A percentile compares a stretch with the other conserved stretches of the same genome.
These are phyloP conservation scores for Samia ricini DNA, from an alignment of 1,140 invertebrate genomes.

Conservation along the genomic window DNA sequence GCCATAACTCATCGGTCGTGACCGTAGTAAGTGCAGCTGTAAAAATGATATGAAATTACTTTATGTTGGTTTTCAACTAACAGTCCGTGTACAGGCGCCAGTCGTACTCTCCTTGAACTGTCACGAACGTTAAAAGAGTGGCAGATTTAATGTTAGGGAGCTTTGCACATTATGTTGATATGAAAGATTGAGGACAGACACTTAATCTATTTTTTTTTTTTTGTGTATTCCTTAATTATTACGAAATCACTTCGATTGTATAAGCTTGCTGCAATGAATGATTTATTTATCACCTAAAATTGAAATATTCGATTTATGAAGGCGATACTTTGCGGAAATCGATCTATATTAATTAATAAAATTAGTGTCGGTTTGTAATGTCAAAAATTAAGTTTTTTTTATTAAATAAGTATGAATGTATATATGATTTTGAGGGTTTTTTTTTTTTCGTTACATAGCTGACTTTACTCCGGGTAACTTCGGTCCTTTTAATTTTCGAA, in stretches of 20 bases:
- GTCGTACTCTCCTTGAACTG: slow-evolving; percentile 58
- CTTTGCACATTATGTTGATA: neutral
- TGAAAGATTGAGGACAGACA: slow-evolving; percentile 1
- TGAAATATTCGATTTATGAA: too few species aligned
- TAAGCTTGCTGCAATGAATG: too few species aligned
- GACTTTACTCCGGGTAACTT: too few species aligned
- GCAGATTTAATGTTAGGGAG: slow-evolving; percentile 52
- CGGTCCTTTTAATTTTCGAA: too few species aligned
- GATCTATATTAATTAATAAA: too few species aligned
- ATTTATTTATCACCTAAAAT: too few species aligned
- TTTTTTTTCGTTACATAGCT: too few species aligned
- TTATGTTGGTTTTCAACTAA: slow-evolving; percentile 5
- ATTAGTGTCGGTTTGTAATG: too few species aligned
- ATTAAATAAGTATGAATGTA: too few species aligned
- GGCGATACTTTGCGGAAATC: too few species aligned
- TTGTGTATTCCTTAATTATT: neutral
- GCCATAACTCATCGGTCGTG: slow-evolving; percentile 45
- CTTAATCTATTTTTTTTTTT: neutral
- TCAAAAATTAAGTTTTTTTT: too few species aligned
- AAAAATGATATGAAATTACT: slow-evolving; percentile 51
- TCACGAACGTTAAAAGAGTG: slow-evolving; percentile 49
- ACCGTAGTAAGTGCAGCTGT: slow-evolving; percentile 54
- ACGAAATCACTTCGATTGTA: neutral
- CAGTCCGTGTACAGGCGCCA: slow-evolving; percentile 31
- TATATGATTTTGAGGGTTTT: too few species aligned